Evolutionary conservation across 2,797 vertebrate genomes (phyloP), one percentile per base, ranked within the genome.

Genomic region (Sphaeramia orbicularis): DNA sequence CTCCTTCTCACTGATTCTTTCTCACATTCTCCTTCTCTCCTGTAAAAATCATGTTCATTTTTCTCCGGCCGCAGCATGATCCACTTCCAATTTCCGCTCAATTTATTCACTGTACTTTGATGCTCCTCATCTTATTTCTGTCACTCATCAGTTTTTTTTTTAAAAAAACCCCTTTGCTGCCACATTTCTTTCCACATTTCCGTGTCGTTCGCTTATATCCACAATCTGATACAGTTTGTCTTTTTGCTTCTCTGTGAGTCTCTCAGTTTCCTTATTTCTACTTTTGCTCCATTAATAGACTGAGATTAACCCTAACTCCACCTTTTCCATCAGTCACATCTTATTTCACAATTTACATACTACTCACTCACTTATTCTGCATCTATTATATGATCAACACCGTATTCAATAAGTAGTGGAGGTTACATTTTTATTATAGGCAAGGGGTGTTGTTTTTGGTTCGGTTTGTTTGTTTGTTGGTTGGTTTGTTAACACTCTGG

Each of bases 11-110:
- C 45, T 12, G 16, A 50, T 42, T 79, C 52, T 45, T 47, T 58
- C 27, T 81, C 49, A 19, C 30, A 48, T 42, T 51, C 59, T 45
- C 52, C 3, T 1, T 55, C 71, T 61, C 19, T 14, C 5, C 41
- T 44, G 43, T 82, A 60, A 80, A 63, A 76, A 54, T 64, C 51
- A 11, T 30, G 4, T 49, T 48, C 66, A 60, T 27, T 38, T 42
- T 55, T 48, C 27, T 52, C n/a, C 2, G 32, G 43, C 37, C 21
- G 0, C 40, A 19, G n/a, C 27, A 38, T 3, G 7, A 38, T 71
- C 38, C 47, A 27, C 49, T 74, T 71, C 49, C 60, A 80, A 69
- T 78, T 74, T 70, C 69, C 56, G 51, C 58, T 75, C 60, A 78
- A 54, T 76, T 57, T 67, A 76, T 74, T 80, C 58, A 37, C 32